Evolutionary conservation across 2,113 vertebrate species (phyloP).

Genomic region (Tiliqua scincoides): DNA sequence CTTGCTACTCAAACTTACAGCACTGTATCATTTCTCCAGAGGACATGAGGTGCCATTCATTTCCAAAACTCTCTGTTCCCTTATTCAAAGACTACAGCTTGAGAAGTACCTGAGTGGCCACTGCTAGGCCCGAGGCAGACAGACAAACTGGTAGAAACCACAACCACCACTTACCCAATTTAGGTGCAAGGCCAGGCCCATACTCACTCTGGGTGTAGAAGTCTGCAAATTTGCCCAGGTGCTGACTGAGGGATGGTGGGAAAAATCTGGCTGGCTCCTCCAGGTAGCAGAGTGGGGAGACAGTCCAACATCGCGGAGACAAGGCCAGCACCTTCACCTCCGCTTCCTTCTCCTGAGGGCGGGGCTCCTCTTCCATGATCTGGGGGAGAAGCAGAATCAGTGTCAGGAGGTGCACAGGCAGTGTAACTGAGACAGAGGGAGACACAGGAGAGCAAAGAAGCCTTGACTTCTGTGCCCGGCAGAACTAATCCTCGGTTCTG

Average conservation of each 20-base stretch:
- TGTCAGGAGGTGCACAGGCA: neutral
- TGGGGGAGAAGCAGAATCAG: slow-evolving; percentile 39
- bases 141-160: accelerated
- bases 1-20: no score
- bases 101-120: no score
- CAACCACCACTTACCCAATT: no score
- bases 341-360: slow-evolving; percentile 50
- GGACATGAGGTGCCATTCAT: no score
- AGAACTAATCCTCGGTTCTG: neutral
- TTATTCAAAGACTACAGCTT: neutral
- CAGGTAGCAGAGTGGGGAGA: slow-evolving; percentile 82
- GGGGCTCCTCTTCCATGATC: slow-evolving; percentile 73
- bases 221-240: slow-evolving; percentile 82
- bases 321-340: slow-evolving; percentile 88
- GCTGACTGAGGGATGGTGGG: slow-evolving; percentile 78
- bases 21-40: neutral
- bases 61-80: neutral
- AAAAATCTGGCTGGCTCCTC: slow-evolving; percentile 79
- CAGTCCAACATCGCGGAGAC: slow-evolving; percentile 89
- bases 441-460: neutral
- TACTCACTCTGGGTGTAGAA: slow-evolving; percentile 92
- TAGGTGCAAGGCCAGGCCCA: slow-evolving; percentile 26
- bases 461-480: neutral
- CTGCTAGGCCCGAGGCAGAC: neutral
- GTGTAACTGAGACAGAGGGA: neutral